A percentile compares a stretch with the other conserved stretches of the same genome.
Evolutionary conservation across 1,140 invertebrate species (phyloP).

Genomic region (Drosophila littoralis): DNA sequence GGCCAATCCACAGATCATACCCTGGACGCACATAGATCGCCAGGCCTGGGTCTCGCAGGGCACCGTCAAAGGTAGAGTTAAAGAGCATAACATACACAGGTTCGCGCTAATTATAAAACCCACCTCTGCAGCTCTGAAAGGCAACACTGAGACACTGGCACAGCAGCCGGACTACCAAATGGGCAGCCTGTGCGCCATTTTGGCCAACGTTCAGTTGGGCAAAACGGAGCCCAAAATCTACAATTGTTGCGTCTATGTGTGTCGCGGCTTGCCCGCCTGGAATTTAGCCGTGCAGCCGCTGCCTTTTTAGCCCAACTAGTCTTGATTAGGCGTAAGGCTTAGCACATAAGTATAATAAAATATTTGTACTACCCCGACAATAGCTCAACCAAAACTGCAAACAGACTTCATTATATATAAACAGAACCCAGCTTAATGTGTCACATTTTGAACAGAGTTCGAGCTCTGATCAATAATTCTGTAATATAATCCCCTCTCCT

Average conservation of each 20-base stretch:
- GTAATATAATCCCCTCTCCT: too few species aligned
- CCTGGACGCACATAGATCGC: slow-evolving; percentile 72
- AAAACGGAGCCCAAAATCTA: slow-evolving; percentile 60
- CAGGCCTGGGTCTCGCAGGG: slow-evolving; percentile 65
- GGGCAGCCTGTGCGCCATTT: slow-evolving; percentile 65
- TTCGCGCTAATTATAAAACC: neutral
- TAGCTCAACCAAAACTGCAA: too few species aligned
- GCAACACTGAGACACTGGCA: slow-evolving; percentile 12
- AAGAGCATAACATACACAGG: neutral
- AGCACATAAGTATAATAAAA: too few species aligned
- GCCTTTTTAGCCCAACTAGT: slow-evolving; percentile 19
- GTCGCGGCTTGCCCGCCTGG: slow-evolving; percentile 76
- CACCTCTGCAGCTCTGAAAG: slow-evolving; percentile 17
- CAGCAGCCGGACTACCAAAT: slow-evolving; percentile 49
- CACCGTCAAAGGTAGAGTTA: slow-evolving; percentile 53
- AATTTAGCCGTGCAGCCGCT: slow-evolving; percentile 65
- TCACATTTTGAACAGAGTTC: too few species aligned
- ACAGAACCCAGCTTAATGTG: too few species aligned
- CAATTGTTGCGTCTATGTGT: slow-evolving; percentile 75
- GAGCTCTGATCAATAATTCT: too few species aligned
- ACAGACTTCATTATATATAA: too few species aligned
- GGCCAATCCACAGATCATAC: slow-evolving; percentile 40
- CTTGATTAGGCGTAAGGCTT: too few species aligned
- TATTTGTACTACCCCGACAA: too few species aligned
- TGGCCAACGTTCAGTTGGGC: slow-evolving; percentile 67